phyloP scores from a whole-genome alignment of 2,113 vertebrate species.

The Catharus bicknelli region DNA sequence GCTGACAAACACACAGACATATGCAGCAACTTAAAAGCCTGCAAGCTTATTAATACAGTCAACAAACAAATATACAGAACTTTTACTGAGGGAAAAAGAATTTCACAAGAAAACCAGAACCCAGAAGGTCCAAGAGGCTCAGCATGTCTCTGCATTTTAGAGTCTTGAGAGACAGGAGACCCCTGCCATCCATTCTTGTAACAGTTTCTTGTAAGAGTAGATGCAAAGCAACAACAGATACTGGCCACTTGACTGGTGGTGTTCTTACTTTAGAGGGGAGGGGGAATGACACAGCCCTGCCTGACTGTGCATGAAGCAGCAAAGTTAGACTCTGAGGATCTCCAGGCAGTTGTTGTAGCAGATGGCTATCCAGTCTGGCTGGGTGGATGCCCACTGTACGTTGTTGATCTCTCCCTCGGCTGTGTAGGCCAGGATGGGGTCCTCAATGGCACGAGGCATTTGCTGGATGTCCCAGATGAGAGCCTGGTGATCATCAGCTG shows the following conservation, averaged over 20 bases:
- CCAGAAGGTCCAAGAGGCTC: constrained; percentile 70
- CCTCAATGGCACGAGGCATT: constrained; percentile 98
- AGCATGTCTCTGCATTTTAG: constrained; percentile 59
- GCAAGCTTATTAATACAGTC: constrained; percentile 69
- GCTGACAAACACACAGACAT: constrained; percentile 58
- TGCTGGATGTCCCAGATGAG: constrained; percentile 99
- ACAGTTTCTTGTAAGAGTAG: constrained; percentile 74
- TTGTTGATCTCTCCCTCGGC: constrained; percentile 99
- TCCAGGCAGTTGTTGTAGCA: constrained; percentile 99
- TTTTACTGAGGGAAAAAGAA: constrained; percentile 59
- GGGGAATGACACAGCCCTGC: constrained; percentile 66
- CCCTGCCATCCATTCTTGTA: constrained; percentile 60
- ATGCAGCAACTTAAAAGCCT: constrained; percentile 56
- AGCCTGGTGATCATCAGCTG: constrained; percentile 98
- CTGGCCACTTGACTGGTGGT: constrained; percentile 74
- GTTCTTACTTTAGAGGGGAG: constrained; percentile 75
- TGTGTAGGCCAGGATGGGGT: constrained; percentile 98
- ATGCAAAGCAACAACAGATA: constrained; percentile 77
- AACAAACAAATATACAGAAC: constrained; percentile 77
- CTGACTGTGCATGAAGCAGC: not conserved
- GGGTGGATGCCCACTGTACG: constrained; percentile 98
- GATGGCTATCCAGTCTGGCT: constrained; percentile 99
- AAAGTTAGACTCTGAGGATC: constrained; percentile 90
- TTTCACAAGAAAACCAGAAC: constrained; percentile 57
- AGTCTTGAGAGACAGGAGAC: constrained; percentile 53